Conservation (phyloP, 2,888 invertebrate species). For the Frankliniella intonsa region DNA sequence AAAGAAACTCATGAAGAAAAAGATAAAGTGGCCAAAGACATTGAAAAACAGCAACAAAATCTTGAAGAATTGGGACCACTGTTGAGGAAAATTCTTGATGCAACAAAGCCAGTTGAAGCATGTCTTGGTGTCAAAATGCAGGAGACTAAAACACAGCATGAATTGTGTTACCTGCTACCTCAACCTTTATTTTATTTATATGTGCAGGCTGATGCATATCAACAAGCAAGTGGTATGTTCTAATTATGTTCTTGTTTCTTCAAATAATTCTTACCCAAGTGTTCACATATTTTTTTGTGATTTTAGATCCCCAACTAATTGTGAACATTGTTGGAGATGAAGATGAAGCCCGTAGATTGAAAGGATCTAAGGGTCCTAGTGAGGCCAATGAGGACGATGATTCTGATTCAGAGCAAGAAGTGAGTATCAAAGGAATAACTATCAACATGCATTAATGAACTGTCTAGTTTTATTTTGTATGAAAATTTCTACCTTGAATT, state of each 20-base stretch:
- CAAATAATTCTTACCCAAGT: neutral
- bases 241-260: conserved; percentile 30
- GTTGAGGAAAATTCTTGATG: conserved; percentile 61
- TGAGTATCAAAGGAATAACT: conserved; percentile 41
- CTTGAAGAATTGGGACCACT: conserved; percentile 79
- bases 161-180: conserved; percentile 69
- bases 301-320: conserved; percentile 46
- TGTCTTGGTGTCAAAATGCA: conserved; percentile 76
- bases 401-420: conserved; percentile 65
- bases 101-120: conserved; percentile 85
- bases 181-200: conserved; percentile 80
- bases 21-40: conserved; percentile 68
- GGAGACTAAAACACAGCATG: conserved; percentile 70
- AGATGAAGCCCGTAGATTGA: conserved; percentile 61
- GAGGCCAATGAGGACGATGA: conserved; percentile 56
- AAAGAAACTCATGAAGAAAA: conserved; percentile 71
- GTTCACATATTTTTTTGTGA: conserved; percentile 31
- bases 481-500: neutral
- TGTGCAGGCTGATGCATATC: conserved; percentile 76
- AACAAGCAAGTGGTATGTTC: conserved; percentile 64
- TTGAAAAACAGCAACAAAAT: conserved; percentile 68
- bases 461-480: no score
- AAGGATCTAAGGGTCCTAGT: conserved; percentile 51
- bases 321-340: conserved; percentile 61
- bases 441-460: no score